phyloP scores from a whole-genome alignment of 2,113 vertebrate species.

The Pseudopodoces humilis region DNA sequence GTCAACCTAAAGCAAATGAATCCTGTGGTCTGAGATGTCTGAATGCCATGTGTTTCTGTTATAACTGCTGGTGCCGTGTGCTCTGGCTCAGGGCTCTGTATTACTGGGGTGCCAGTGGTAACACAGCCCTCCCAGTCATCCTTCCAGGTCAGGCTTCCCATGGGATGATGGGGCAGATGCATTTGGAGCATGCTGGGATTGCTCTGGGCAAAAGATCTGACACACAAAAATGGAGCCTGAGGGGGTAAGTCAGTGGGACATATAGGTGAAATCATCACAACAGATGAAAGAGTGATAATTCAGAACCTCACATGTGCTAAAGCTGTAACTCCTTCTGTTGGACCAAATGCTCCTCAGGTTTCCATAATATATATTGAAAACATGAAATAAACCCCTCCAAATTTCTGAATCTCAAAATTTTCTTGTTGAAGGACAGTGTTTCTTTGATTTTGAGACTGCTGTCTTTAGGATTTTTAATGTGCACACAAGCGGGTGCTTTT shows the following conservation, averaged over 20 bases:
- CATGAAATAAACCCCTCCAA: not conserved
- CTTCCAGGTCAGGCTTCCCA: not conserved
- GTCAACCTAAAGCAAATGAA: not conserved
- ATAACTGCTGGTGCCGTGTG: not conserved
- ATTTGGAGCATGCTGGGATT: not conserved
- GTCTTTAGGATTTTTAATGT: not conserved
- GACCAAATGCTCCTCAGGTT: not conserved
- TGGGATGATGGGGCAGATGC: not conserved
- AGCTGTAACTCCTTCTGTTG: not conserved
- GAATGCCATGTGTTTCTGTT: not conserved
- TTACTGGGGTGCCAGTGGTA: not conserved
- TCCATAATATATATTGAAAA: not conserved
- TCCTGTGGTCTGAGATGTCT: not conserved
- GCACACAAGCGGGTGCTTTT: not conserved
- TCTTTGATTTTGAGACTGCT: not conserved
- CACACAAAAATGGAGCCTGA: not conserved
- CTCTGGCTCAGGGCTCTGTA: not conserved
- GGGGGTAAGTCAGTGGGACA: not conserved
- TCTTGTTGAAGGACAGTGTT: not conserved
- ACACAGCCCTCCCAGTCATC: not conserved
- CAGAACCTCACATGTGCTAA: not conserved
- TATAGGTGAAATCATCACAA: not conserved
- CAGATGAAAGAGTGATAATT: not conserved
- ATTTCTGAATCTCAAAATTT: not conserved
- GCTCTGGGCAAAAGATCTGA: not conserved